Base-by-base conservation (phyloP, 1,140 invertebrate species). In the Helicorthomorpha holstii region DNA sequence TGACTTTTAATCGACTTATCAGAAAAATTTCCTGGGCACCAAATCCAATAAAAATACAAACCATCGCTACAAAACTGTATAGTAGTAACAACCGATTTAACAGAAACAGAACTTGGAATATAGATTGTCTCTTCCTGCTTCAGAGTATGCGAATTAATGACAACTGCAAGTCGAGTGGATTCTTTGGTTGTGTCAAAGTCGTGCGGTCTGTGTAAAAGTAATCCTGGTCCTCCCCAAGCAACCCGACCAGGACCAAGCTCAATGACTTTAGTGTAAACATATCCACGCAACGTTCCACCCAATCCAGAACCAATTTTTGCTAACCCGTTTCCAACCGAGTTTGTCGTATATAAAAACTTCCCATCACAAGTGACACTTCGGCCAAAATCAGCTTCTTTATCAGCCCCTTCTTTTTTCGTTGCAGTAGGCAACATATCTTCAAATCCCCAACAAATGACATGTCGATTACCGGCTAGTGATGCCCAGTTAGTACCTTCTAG, bases 221-320 rank as follows among this genome's bases (percentile, higher is more conserved):
- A 4, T 12, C 2, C 27, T 23, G 48, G 56, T 54, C 61, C 53
- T 46, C 63, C 62, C 54, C 53, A 62, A 2, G 65, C 63, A 4
- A 67, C 41, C 45, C 61, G 57, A 7, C 66, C 66, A 22, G 60
- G 55, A 14, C 58, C 59, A 1, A 64, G 45, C 1, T 64, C 61
- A 21, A 53, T 41, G 48, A 66, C 67, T 43, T 61, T 58, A 21
- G 50, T 49, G 56, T 69, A 69, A n/a, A 67, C 56, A 56, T 59
- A 68, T 4, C 66, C 66, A 55, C 67, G 62, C 14, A 68, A 55
- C 2, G 66, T 62, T 14, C 66, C 66, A 59, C 63, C 60, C 4
- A 64, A 58, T 21, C 67, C 67, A 42, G 63, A 61, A 44, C 67
- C 67, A 56, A 69, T 54, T 55, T 67, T 69, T 14, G 64, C 61